Conservation (phyloP, 2,888 invertebrate species). For the Hypselothyrea guttata region DNA sequence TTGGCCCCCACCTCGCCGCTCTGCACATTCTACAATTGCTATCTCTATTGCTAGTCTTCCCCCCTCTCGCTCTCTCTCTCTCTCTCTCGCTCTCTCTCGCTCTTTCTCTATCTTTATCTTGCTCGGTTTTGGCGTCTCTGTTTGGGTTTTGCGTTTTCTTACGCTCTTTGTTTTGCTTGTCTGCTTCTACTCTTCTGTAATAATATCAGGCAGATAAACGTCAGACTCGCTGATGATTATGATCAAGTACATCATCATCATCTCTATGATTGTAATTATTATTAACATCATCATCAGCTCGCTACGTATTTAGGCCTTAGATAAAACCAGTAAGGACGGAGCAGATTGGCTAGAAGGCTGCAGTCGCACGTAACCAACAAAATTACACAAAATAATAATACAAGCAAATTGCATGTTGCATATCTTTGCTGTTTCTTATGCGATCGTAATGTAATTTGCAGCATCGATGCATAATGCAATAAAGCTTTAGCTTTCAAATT, state of each 20-base stretch:
- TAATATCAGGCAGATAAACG: constrained; percentile 51
- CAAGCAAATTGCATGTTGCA: no score
- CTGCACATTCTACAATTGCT: constrained; percentile 10
- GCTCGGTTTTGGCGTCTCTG: constrained; percentile 31
- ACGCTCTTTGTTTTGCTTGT: constrained; percentile 68
- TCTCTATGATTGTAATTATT: constrained; percentile 29
- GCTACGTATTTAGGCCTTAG: constrained; percentile 11
- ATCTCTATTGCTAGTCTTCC: no score
- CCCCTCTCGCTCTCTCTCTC: constrained; percentile 14
- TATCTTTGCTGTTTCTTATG: no score
- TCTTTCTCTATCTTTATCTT: no score
- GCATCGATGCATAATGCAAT: no score
- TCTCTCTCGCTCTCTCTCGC: constrained; percentile 18
- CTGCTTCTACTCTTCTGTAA: constrained; percentile 56
- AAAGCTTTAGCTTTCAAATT: no score
- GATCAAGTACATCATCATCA: constrained; percentile 11
- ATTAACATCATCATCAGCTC: constrained; percentile 3
- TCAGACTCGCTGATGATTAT: constrained; percentile 35
- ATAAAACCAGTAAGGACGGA: no score
- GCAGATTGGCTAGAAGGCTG: no score
- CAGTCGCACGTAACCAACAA: no score
- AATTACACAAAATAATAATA: no score
- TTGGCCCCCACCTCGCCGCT: constrained; percentile 50
- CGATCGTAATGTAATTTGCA: no score
- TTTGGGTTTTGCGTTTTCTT: constrained; percentile 48